Evolutionary conservation across 2,797 vertebrate genomes (phyloP).

Genomic region (Chaetophractus vellerosus): DNA sequence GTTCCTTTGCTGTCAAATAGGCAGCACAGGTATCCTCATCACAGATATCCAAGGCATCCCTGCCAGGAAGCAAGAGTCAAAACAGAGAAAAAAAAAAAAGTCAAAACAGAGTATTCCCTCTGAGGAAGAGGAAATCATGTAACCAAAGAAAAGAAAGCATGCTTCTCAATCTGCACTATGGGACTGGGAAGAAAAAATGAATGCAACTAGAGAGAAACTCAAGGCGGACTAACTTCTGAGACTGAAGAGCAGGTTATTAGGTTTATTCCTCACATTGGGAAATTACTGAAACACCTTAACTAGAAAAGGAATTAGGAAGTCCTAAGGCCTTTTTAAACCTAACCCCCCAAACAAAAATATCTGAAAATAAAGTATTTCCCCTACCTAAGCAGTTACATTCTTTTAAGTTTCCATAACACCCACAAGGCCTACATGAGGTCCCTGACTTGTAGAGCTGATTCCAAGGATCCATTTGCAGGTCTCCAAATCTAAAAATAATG

Average conservation of each 20-base stretch:
- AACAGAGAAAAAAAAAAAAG: constrained; percentile 47
- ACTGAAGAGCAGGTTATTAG: constrained; percentile 26
- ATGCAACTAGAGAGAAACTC: constrained; percentile 39
- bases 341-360: constrained; percentile 42
- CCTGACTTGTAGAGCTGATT: constrained; percentile 32
- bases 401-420: constrained; percentile 13
- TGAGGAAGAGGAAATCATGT: constrained; percentile 53
- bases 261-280: constrained; percentile 38
- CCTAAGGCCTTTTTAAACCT: neutral
- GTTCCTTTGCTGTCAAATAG: neutral
- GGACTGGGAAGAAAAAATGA: neutral
- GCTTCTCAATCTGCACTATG: neutral
- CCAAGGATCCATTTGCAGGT: constrained; percentile 44
- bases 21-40: constrained; percentile 37
- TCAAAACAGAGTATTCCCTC: constrained; percentile 30
- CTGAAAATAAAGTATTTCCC: constrained; percentile 56
- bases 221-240: constrained; percentile 55
- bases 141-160: constrained; percentile 57
- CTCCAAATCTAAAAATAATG: constrained; percentile 65
- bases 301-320: constrained; percentile 55
- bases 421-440: constrained; percentile 39
- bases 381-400: neutral
- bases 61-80: constrained; percentile 60
- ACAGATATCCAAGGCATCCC: constrained; percentile 15
- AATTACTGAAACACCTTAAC: constrained; percentile 61